Conservation (phyloP, 2,888 invertebrate species). For the Drosophila fulvimacula region DNA sequence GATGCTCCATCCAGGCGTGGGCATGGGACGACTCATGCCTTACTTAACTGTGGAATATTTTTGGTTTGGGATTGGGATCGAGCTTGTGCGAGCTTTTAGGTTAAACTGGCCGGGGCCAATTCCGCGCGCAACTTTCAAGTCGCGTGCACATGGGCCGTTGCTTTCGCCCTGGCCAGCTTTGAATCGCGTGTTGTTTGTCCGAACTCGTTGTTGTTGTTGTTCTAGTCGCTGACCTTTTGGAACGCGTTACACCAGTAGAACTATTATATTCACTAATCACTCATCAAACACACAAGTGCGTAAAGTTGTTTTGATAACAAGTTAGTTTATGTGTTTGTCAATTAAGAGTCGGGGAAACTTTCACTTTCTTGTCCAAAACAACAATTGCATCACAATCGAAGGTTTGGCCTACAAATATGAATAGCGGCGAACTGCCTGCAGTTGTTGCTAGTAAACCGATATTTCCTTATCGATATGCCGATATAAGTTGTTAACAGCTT, state of each 20-base stretch:
- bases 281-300: background rate
- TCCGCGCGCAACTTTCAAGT: conserved; percentile 46
- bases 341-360: conserved; percentile 50
- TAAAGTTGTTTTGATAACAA: conserved; percentile 17
- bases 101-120: conserved; percentile 51
- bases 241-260: conserved; percentile 21
- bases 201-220: conserved; percentile 18
- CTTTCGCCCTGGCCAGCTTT: conserved; percentile 10
- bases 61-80: background rate
- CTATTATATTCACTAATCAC: conserved; percentile 16
- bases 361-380: conserved; percentile 66
- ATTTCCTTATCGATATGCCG: conserved; percentile 23
- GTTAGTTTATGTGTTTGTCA: conserved; percentile 26
- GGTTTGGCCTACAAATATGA: conserved; percentile 27
- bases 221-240: conserved; percentile 37
- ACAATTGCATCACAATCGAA: conserved; percentile 73
- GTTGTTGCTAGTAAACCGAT: conserved; percentile 14
- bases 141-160: conserved; percentile 56
- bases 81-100: conserved; percentile 51
- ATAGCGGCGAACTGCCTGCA: conserved; percentile 36
- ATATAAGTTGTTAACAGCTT: conserved; percentile 8
- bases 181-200: conserved; percentile 23
- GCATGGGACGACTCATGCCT: conserved; percentile 71
- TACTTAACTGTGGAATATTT: conserved; percentile 13
- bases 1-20: conserved; percentile 70